Evolutionary conservation across 2,113 vertebrate species (phyloP).

Genomic region (Lepus americanus): DNA sequence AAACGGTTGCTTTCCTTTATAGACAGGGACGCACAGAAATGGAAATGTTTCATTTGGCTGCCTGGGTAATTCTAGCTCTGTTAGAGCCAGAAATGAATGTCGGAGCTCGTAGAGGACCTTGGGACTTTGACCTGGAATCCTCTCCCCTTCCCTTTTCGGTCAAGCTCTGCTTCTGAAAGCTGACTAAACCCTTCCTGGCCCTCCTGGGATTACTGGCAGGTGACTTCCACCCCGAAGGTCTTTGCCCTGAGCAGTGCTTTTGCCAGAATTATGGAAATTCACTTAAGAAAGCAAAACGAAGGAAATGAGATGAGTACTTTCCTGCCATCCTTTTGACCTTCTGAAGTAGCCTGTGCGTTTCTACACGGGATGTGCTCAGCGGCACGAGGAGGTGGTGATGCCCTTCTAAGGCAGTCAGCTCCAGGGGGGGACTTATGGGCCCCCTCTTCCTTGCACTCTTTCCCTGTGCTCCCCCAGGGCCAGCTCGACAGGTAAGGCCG

Average conservation of each 20-base stretch:
- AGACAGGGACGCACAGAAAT: slow-evolving; percentile 22
- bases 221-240: not conserved
- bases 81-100: not conserved
- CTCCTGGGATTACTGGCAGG: not conserved
- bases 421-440: fast-evolving
- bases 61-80: not conserved
- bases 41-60: slow-evolving; percentile 37
- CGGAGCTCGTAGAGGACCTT: not conserved
- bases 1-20: slow-evolving; percentile 34
- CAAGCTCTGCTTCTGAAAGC: not conserved
- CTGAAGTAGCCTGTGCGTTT: not conserved
- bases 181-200: not conserved
- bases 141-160: not conserved
- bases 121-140: not conserved
- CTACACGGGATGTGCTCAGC: not conserved
- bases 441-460: not conserved
- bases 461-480: not conserved
- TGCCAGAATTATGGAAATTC: not conserved
- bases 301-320: not conserved
- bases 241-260: not conserved
- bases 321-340: not conserved
- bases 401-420: not conserved
- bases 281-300: not conserved
- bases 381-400: no score
- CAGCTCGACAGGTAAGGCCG: not conserved